Conservation (phyloP, 2,797 vertebrate species). For the Pangasius macronema region DNA sequence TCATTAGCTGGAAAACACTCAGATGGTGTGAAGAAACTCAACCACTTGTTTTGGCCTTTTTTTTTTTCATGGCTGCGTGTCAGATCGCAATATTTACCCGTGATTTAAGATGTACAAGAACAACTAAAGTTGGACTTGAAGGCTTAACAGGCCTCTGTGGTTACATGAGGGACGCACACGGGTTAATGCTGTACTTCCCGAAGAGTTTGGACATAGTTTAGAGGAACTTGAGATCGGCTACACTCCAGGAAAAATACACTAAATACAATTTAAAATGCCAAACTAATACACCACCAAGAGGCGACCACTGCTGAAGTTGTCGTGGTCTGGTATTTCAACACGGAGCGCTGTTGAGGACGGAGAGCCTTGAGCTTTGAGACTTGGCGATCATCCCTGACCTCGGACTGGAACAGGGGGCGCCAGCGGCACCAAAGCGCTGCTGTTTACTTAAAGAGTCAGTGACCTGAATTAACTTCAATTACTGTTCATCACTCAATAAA, state of each 20-base stretch:
- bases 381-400: not conserved
- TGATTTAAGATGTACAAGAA: too few relatives aligned
- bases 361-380: not conserved
- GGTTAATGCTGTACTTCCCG: not conserved
- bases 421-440: conserved; percentile 63
- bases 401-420: conserved; percentile 70
- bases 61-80: not conserved
- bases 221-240: not conserved
- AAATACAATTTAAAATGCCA: not conserved
- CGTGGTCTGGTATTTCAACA: not conserved
- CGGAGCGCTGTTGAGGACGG: not conserved
- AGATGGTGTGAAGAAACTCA: not conserved
- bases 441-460: conserved; percentile 75
- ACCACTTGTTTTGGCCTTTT: not conserved
- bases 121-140: not conserved
- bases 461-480: conserved; percentile 55
- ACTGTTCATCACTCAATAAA: conserved; percentile 18
- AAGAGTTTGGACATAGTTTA: not conserved
- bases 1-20: not conserved
- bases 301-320: not conserved
- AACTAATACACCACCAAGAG: not conserved
- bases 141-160: not conserved
- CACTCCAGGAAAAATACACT: not conserved
- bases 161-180: not conserved
- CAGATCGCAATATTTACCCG: not conserved